These are phyloP conservation scores for Dione juno DNA, from an alignment of 2,888 invertebrate genomes.

Conservation along the genomic window DNA sequence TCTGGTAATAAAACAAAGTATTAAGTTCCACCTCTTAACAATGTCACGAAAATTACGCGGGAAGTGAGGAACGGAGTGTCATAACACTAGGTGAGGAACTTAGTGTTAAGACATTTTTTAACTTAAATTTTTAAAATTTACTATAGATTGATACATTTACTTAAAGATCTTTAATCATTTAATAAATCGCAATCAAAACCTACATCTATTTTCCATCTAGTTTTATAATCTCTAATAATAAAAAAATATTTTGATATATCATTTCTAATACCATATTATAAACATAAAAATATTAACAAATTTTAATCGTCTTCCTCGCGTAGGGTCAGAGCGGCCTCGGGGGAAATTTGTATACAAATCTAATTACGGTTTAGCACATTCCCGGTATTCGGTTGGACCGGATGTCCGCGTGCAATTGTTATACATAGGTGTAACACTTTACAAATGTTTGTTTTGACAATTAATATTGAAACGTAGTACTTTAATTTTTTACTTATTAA, in stretches of 20 bases:
- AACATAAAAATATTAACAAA: background rate
- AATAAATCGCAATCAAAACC: too few species aligned
- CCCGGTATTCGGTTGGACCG: slow-evolving; percentile 12
- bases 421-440: background rate
- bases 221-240: background rate
- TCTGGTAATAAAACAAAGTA: too few species aligned
- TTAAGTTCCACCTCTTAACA: too few species aligned
- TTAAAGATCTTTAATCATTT: too few species aligned
- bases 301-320: slow-evolving; percentile 18
- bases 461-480: slow-evolving; percentile 6
- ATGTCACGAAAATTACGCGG: too few species aligned
- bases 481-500: too few species aligned
- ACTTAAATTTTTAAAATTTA: too few species aligned
- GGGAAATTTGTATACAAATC: slow-evolving; percentile 26
- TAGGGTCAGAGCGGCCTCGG: slow-evolving; percentile 22
- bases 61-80: too few species aligned
- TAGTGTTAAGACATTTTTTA: too few species aligned
- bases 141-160: too few species aligned
- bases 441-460: slow-evolving; percentile 1
- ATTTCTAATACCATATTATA: background rate
- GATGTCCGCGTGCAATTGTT: slow-evolving; percentile 3
- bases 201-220: too few species aligned
- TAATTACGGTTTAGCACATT: slow-evolving; percentile 30
- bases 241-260: background rate
- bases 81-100: too few species aligned